Evolutionary conservation across 2,797 vertebrate species (phyloP).

Genomic region (Delichon dasypus): DNA sequence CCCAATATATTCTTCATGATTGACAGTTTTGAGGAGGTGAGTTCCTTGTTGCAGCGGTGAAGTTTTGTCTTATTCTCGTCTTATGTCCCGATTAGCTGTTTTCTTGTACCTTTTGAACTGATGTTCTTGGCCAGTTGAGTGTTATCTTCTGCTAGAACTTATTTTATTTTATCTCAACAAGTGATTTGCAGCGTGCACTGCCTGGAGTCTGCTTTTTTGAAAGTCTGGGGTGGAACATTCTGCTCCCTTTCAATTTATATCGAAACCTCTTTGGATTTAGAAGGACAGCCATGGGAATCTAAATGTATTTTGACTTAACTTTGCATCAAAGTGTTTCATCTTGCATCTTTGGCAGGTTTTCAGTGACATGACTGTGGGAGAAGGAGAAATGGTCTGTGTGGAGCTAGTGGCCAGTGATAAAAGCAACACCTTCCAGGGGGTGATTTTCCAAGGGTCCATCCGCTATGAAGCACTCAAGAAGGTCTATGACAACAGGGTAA

Average conservation of each 20-base stretch:
- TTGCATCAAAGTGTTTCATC: background rate
- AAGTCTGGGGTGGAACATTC: background rate
- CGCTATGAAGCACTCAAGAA: slow-evolving; percentile 98
- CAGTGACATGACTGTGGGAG: slow-evolving; percentile 94
- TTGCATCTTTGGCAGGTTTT: slow-evolving; percentile 83
- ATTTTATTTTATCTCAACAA: background rate
- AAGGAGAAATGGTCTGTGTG: slow-evolving; percentile 98
- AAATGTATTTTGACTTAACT: background rate
- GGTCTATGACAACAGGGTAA: slow-evolving; percentile 97
- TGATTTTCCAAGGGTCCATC: slow-evolving; percentile 98
- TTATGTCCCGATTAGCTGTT: background rate
- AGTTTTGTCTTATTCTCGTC: background rate
- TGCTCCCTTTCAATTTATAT: background rate
- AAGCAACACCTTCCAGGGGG: slow-evolving; percentile 93
- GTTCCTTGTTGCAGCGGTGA: background rate
- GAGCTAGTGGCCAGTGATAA: slow-evolving; percentile 98
- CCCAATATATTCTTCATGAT: slow-evolving; percentile 99
- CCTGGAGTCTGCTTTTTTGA: background rate
- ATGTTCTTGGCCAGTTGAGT: background rate
- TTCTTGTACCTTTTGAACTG: background rate
- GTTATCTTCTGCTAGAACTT: background rate
- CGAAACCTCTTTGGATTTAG: background rate
- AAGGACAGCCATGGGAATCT: background rate
- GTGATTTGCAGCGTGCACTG: background rate
- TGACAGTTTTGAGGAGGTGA: slow-evolving; percentile 98